Conservation (phyloP, 2,888 invertebrate species). For the Epistrophe grossulariae region DNA sequence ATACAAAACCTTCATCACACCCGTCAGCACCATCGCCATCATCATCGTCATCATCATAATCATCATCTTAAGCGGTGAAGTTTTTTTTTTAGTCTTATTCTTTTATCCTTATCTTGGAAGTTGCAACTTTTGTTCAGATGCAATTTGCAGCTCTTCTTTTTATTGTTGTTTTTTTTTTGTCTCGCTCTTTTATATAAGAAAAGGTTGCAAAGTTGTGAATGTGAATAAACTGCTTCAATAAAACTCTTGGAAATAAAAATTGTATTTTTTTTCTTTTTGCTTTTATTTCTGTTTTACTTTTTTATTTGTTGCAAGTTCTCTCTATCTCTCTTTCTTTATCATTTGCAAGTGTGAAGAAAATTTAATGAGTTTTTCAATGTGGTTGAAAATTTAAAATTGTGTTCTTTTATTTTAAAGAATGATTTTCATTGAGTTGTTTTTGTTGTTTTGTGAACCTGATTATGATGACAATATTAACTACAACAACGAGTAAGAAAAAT, state of each 20-base stretch:
- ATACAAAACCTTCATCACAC: slow-evolving; percentile 55
- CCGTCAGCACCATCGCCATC: slow-evolving; percentile 44
- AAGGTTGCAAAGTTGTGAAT: slow-evolving; percentile 44
- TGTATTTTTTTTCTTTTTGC: not conserved
- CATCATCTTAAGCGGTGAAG: slow-evolving; percentile 43
- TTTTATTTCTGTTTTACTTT: not conserved
- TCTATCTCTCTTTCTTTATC: not conserved
- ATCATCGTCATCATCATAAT: slow-evolving; percentile 21
- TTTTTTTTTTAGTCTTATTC: not conserved
- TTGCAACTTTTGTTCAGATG: slow-evolving; percentile 37
- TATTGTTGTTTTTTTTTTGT: slow-evolving; percentile 16
- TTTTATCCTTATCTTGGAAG: slow-evolving; percentile 18
- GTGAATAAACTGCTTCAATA: slow-evolving; percentile 37
- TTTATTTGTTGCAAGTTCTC: slow-evolving; percentile 19
- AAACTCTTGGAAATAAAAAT: slow-evolving; percentile 33
- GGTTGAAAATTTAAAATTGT: not conserved
- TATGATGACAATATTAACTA: not conserved
- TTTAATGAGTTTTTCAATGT: slow-evolving; percentile 3
- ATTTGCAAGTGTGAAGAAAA: slow-evolving; percentile 16
- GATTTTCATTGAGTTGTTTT: not conserved
- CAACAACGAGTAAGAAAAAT: not conserved
- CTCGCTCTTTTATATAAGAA: not conserved
- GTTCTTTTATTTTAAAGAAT: not conserved
- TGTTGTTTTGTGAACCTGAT: not conserved
- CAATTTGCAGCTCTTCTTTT: slow-evolving; percentile 39